phyloP scores from a whole-genome alignment of 2,888 invertebrate species.

The Sturmia bella region DNA sequence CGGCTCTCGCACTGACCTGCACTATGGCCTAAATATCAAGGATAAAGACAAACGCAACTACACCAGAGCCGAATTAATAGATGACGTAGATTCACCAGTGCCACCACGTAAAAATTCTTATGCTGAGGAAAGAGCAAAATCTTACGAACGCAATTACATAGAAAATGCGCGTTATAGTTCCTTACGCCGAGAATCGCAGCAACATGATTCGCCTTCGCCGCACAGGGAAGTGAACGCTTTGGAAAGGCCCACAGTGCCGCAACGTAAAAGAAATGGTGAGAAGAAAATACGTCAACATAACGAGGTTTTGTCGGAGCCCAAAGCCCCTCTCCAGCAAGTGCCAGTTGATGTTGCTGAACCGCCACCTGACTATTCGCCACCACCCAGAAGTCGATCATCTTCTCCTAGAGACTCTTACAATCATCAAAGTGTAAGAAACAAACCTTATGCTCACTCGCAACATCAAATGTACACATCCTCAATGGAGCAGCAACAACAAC shows the following conservation, averaged over 20 bases:
- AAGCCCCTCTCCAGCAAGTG: slow-evolving; percentile 77
- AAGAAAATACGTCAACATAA: slow-evolving; percentile 83
- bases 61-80: slow-evolving; percentile 69
- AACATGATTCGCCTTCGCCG: slow-evolving; percentile 83
- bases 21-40: slow-evolving; percentile 73
- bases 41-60: slow-evolving; percentile 71
- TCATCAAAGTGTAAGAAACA: slow-evolving; percentile 42
- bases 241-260: slow-evolving; percentile 85
- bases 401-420: slow-evolving; percentile 78
- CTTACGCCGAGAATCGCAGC: slow-evolving; percentile 82
- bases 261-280: slow-evolving; percentile 85
- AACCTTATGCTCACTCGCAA: slow-evolving; percentile 53
- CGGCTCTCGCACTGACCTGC: slow-evolving; percentile 76
- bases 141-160: slow-evolving; percentile 72
- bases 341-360: slow-evolving; percentile 84
- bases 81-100: slow-evolving; percentile 59
- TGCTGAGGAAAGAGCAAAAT: slow-evolving; percentile 73
- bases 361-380: slow-evolving; percentile 88
- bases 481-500: slow-evolving; percentile 46
- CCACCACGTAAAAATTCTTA: slow-evolving; percentile 60
- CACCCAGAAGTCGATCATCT: slow-evolving; percentile 82
- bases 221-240: slow-evolving; percentile 79
- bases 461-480: slow-evolving; percentile 51
- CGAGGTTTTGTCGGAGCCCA: slow-evolving; percentile 81
- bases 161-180: slow-evolving; percentile 79